Evolutionary conservation across 2,113 vertebrate species (phyloP).

Genomic region (Oenanthe oenanthe): DNA sequence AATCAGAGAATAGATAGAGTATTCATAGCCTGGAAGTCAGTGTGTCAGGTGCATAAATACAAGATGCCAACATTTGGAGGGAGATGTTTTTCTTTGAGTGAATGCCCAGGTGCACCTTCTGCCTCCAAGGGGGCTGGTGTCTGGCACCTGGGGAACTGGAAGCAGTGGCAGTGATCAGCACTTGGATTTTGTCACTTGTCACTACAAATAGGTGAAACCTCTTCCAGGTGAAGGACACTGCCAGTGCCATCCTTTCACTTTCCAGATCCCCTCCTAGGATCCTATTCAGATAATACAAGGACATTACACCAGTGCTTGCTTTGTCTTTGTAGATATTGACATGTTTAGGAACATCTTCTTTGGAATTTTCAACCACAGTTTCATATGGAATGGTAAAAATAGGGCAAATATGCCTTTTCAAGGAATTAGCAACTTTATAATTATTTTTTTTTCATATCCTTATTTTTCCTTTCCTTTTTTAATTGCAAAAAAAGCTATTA

Average conservation of each 20-base stretch:
- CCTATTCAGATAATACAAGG: not conserved
- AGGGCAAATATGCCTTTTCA: not conserved
- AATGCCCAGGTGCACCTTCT: not conserved
- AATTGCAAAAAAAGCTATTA: not conserved
- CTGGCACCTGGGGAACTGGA: not conserved
- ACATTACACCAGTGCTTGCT: not conserved
- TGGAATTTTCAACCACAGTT: not conserved
- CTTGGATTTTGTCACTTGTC: not conserved
- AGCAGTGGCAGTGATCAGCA: not conserved
- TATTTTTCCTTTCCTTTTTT: not conserved
- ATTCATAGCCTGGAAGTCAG: not conserved
- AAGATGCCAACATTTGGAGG: not conserved
- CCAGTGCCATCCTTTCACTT: not conserved
- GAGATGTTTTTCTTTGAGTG: not conserved
- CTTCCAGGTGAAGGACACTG: not conserved
- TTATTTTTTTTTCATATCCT: not conserved
- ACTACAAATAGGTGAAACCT: not conserved
- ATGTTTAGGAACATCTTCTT: not conserved
- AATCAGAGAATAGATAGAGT: not conserved
- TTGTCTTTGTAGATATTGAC: not conserved
- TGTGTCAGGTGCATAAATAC: not conserved
- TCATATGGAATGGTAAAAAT: not conserved
- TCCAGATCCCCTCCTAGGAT: not conserved
- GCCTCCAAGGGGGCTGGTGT: not conserved
- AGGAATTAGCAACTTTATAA: not conserved